These are phyloP conservation scores for Cephus runcator DNA, from an alignment of 2,888 invertebrate genomes.

Conservation along the genomic window DNA sequence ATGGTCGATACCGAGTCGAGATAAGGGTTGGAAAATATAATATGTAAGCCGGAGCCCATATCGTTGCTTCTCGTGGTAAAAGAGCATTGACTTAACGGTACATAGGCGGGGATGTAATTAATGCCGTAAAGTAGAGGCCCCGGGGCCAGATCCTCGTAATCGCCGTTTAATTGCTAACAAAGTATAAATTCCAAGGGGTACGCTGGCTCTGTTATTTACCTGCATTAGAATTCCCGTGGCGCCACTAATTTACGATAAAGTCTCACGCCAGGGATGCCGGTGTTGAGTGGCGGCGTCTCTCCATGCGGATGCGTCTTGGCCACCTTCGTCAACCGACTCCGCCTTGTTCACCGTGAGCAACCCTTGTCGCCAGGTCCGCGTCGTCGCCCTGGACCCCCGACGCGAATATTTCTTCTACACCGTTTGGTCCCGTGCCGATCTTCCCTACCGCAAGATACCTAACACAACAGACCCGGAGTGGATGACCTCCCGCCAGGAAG, in stretches of 20 bases:
- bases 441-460: neutral
- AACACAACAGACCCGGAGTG: constrained; percentile 10
- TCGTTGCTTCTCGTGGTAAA: neutral
- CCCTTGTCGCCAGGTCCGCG: neutral
- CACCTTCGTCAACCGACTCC: neutral
- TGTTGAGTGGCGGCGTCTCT: constrained; percentile 22
- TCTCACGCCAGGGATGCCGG: constrained; percentile 16
- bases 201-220: constrained; percentile 31
- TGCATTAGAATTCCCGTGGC: constrained; percentile 41
- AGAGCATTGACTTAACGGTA: neutral
- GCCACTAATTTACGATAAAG: constrained; percentile 23
- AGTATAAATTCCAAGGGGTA: constrained; percentile 37
- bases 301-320: neutral
- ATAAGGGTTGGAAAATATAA: neutral
- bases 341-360: neutral
- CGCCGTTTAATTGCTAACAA: constrained; percentile 41
- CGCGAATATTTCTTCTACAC: constrained; percentile 1
- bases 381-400: constrained; percentile 18
- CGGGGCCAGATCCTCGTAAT: constrained; percentile 10
- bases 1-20: neutral
- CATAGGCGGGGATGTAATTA: constrained; percentile 4
- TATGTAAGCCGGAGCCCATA: neutral
- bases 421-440: neutral
- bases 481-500: constrained; percentile 15
- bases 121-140: constrained; percentile 4